Evolutionary conservation across 2,113 vertebrate species (phyloP), one percentile per base, ranked within the genome.

Genomic region (Mellivora capensis): DNA sequence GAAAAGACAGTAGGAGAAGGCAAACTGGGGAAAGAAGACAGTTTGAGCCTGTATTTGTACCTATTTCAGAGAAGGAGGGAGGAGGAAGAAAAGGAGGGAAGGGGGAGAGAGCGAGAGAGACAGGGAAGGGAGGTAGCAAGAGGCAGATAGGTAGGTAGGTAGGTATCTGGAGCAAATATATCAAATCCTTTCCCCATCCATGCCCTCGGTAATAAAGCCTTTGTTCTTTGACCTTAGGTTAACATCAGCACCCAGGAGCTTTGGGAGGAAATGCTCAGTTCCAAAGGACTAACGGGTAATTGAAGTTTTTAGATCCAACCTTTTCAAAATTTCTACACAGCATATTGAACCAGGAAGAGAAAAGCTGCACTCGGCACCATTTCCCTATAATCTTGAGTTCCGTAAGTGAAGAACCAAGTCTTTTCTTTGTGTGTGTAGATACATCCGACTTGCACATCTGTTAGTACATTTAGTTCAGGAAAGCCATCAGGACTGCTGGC

Each of bases 231-330:
- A 82, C 64, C 93, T 64, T 97, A 99, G 99, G 98, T 98, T 18
- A 98, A 98, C 87, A 96, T 99, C 97, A 99, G 95, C 89, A 99
- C 98, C 98, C 99, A 99, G 95, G 99, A 99, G 82, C 99, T 99
- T 80, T 99, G 99, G 99, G 99, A 99, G 77, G 99, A 99, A 94
- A 98, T 99, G 98, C 98, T 99, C 77, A 97, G 98, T 57, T 99
- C 98, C 59, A 99, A 98, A 98, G 99, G 99, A 97, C 98, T 99
- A 96, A 99, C 98, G 95, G 99, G 99, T 99, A 98, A 97, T 64
- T 97, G 31, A 52, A 49, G 0, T 83, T 67, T 86, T 96, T 17
- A 67, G 25, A 91, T 57, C 59, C 7, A 23, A 71, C 34, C n/a
- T 79, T 83, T 91, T 59, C 6, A 83, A 72, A 90, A 74, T 31